Evolutionary conservation across 1,140 invertebrate genomes (phyloP), one percentile per base, ranked within the genome.

Genomic region (Lutraria rhynchaena): DNA sequence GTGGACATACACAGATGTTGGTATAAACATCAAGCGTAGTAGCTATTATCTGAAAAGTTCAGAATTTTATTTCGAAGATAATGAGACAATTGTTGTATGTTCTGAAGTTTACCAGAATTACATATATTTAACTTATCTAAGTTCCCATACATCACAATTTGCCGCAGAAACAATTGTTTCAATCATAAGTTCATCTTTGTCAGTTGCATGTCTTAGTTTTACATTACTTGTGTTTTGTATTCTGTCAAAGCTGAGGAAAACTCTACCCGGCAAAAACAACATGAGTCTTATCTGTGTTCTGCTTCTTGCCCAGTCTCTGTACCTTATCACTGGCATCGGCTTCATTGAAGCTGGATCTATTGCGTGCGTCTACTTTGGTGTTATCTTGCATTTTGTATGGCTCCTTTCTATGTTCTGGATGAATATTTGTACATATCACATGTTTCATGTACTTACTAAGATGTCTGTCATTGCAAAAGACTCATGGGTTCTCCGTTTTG

Each of bases 341-440:
- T 15, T 3, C 3, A 3, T 33, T 5, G 24, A 44, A 7, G n/a
- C 13, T 29, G 11, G 29, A 27, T 51, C 41, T 24, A 3, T 4
- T 19, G 60, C 5, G 4, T 77, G 74, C 24, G 9, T 27, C 3
- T 27, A 35, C 5, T 17, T 77, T 19, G 74, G 74, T n/a, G 53
- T 77, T 13, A n/a, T 35, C 0, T 3, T 67, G 17, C 74, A 77
- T 55, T 77, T 65, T 22, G 33, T 27, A 5, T 67, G 44, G 44
- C 44, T 77, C 0, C 2, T 53, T 11, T 58, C 37, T 22, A 15
- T 77, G 44, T 65, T 77, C 41, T 77, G 74, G 74, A 77, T 77
- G 74, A 77, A 77, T 44, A 35, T 74, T 57, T 74, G 73, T 41
- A 76, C 58, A 2, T 63, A 33, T 29, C 41, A 76, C 37, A 76